phyloP scores from a whole-genome alignment of 2,888 invertebrate genomes.

The Pherbina coryleti region DNA sequence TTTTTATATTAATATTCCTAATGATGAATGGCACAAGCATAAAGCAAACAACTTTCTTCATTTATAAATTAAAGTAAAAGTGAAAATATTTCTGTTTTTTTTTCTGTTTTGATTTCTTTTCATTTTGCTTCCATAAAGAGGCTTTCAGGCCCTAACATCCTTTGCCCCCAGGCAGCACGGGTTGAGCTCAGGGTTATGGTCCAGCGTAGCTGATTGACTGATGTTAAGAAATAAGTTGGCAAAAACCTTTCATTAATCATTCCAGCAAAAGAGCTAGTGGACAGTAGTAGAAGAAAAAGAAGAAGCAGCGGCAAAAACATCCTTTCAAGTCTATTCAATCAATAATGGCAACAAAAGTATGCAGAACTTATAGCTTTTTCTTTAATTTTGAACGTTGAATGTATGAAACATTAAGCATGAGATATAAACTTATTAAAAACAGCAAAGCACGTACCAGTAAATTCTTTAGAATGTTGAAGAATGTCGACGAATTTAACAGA shows the following conservation, averaged over 20 bases:
- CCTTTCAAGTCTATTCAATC: not conserved
- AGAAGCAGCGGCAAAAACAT: not conserved
- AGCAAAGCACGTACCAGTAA: too few species aligned
- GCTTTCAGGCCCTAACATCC: not conserved
- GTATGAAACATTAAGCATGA: too few species aligned
- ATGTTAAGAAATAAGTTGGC: conserved; percentile 17
- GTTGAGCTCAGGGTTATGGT: not conserved
- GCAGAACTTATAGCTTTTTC: too few species aligned
- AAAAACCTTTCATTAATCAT: conserved; percentile 30
- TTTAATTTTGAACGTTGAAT: too few species aligned
- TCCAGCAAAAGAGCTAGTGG: not conserved
- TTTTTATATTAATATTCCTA: conserved; percentile 15
- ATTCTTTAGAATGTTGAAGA: too few species aligned
- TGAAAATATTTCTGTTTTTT: not conserved
- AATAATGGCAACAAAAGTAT: conserved; percentile 22
- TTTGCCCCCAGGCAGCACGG: not conserved
- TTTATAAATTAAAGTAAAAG: conserved; percentile 24
- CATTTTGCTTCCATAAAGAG: not conserved
- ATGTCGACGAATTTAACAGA: too few species aligned
- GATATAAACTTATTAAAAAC: too few species aligned
- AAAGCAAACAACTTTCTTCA: conserved; percentile 21
- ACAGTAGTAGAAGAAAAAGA: too few species aligned
- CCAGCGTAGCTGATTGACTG: conserved; percentile 21
- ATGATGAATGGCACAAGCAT: conserved; percentile 13
- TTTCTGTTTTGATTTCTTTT: not conserved